These are phyloP conservation scores for Macrotrachela quadricornifera DNA, from an alignment of 1,140 invertebrate species.

Conservation along the genomic window DNA sequence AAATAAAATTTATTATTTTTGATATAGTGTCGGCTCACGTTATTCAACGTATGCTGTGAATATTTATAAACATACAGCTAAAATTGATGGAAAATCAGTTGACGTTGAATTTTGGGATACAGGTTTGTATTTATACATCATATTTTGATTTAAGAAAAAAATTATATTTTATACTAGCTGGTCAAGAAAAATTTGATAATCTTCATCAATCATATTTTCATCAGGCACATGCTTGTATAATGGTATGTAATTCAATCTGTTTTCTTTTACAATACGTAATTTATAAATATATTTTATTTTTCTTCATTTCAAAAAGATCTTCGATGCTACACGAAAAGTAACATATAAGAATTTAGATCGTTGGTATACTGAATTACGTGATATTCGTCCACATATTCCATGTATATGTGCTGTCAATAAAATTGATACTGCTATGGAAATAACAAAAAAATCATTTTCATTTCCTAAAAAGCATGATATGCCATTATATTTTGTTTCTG, in stretches of 20 bases:
- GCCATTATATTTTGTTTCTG: constrained; percentile 41
- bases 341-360: constrained; percentile 39
- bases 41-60: constrained; percentile 39
- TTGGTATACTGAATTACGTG: constrained; percentile 38
- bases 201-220: constrained; percentile 42
- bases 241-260: constrained; percentile 18
- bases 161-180: constrained; percentile 28
- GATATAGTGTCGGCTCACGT: constrained; percentile 33
- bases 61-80: constrained; percentile 35
- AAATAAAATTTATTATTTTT: too few species aligned
- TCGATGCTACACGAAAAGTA: constrained; percentile 38
- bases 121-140: too few species aligned
- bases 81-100: constrained; percentile 29
- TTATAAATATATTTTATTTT: background rate
- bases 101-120: too few species aligned
- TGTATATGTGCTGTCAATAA: constrained; percentile 40
- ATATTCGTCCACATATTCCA: constrained; percentile 38
- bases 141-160: constrained; percentile 30
- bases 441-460: constrained; percentile 36
- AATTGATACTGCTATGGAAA: constrained; percentile 38
- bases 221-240: constrained; percentile 38
- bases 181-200: constrained; percentile 38
- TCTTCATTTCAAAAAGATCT: constrained; percentile 32
- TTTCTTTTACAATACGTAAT: too few species aligned
- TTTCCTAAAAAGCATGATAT: constrained; percentile 38